Evolutionary conservation across 92 coral and sea anemone genomes (phyloP), one percentile per base, ranked within the genome.

Genomic region (Phymanthus crucifer): DNA sequence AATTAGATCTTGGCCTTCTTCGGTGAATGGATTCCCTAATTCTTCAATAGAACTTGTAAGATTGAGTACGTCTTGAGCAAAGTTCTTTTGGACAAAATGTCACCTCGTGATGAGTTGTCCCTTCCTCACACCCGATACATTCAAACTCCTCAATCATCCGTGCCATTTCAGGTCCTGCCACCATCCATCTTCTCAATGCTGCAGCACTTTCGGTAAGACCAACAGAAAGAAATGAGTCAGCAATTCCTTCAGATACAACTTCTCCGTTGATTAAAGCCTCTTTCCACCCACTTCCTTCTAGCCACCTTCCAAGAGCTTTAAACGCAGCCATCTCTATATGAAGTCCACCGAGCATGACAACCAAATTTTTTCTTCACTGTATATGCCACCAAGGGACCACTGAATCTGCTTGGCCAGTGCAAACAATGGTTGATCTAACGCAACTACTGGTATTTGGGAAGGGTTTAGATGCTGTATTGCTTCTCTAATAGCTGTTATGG

Each of bases 11-110:
- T 46, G 74, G 76, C 69, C 80, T 3, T 83, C 83, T 52, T 88
- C 92, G 32, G 76, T 70, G 72, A 88, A 91, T 45, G 87, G 92
- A 72, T 85, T 88, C 32, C 90, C 92, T 35, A 83, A 69, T 69
- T 82, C 89, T 75, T 85, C 88, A 52, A 87, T 76, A 36, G 71
- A 36, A 17, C 83, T 78, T 27, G 78, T 70, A 31, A 86, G 45
- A 83, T 80, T 84, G 10, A 52, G 47, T 18, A 87, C 91, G 56
- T 81, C 90, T 46, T 87, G 75, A 0, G 9, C 23, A 68, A 90
- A 81, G 12, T 47, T 46, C 66, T 78, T 78, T 54, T 90, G 93
- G 38, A 79, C 78, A 64, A 69, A 75, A 17, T 17, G 86, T 86
- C 54, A 58, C 79, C 75, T 87, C 89, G 66, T 80, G 85, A 61